Evolutionary conservation across 2,888 invertebrate species (phyloP), one percentile per base, ranked within the genome.

Genomic region (Pollenia angustigena): DNA sequence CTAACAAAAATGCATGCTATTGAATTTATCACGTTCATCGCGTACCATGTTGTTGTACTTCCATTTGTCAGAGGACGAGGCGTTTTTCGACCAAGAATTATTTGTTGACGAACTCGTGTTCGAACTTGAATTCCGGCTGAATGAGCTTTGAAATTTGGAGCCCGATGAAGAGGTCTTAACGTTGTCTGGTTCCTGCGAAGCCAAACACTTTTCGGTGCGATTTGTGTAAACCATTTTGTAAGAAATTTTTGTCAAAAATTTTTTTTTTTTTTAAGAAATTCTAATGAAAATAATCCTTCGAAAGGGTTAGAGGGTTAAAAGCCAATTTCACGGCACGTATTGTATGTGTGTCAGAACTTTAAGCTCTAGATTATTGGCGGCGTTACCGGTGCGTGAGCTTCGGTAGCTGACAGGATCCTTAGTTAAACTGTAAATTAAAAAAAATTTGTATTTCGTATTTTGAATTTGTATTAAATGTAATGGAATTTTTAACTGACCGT

Each of bases 301-400:
- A 18, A 1, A 56, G 44, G 42, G 68, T 83, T 54, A 80, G 32
- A 76, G 76, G 48, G 16, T 12, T 54, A 4, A 8, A 10, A 54
- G 40, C 18, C 48, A 86, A 88, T 88, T 85, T 93, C 93, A 93
- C 90, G 93, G 93, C 62, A 93, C 93, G 91, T 93, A 92, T 87
- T 93, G 92, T 69, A 93, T 90, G 44, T 92, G 90, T 10, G 93
- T 93, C 12, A 93, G 88, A 54, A 93, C 93, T 88, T 92, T 90
- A 32, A 93, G 91, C 90, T 93, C 93, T 85, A 93, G 90, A 88
- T 91, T 90, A 85, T 93, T 93, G 50, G 90, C 93, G 60, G 93
- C 91, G 88, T 93, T 93, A 58, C 93, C 93, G 16, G 92, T 93
- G 9, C 93, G 92, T 18, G 93, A 93, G 71, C 93, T 93, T 89